Evolutionary conservation across 2,113 vertebrate species (phyloP).

Genomic region (Zosterops lateralis): DNA sequence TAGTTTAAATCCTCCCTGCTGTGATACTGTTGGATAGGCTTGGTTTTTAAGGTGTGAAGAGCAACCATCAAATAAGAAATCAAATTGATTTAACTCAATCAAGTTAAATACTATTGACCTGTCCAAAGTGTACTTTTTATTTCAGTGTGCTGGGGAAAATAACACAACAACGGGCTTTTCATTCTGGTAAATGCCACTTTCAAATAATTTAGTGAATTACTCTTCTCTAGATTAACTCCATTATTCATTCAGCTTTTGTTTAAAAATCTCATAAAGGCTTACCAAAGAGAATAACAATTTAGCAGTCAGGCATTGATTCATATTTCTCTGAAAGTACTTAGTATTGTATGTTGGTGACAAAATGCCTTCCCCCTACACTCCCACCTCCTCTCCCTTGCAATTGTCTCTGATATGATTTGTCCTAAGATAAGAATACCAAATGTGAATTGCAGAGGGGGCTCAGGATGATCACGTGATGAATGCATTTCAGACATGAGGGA

Average conservation of each 20-base stretch:
- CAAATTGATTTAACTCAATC: background rate
- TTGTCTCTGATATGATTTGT: background rate
- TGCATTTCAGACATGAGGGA: background rate
- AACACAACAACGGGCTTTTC: background rate
- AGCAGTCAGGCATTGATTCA: background rate
- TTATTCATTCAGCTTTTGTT: background rate
- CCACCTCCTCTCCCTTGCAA: background rate
- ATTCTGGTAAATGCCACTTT: background rate
- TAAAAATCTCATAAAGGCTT: background rate
- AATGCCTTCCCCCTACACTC: background rate
- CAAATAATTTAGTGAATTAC: background rate
- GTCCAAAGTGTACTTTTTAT: background rate
- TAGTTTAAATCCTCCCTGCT: background rate
- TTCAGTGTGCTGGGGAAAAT: background rate
- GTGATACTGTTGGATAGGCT: background rate
- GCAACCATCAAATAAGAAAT: background rate
- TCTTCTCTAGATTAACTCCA: background rate
- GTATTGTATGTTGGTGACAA: background rate
- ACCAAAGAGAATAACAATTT: background rate
- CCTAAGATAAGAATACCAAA: background rate
- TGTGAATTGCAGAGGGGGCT: background rate
- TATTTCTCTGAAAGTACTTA: background rate
- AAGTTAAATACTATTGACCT: background rate
- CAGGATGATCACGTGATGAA: background rate
- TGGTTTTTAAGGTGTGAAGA: background rate